A percentile compares a stretch with the other conserved stretches of the same genome.
Conservation (phyloP, 2,888 invertebrate species). For the Parnassius mnemosyne region DNA sequence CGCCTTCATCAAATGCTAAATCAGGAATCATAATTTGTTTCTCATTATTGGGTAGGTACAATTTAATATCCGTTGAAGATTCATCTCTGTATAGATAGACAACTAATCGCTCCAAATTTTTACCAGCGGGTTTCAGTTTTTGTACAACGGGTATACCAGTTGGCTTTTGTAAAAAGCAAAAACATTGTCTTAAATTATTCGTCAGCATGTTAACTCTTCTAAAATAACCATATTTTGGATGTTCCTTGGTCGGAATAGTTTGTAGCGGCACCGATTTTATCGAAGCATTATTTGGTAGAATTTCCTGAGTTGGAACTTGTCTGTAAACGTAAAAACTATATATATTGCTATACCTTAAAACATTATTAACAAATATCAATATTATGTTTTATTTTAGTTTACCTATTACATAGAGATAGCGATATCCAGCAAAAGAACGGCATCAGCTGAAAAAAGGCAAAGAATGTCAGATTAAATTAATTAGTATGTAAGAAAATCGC, state of each 20-base stretch:
- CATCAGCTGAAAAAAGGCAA: constrained; percentile 16
- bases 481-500: too few relatives aligned
- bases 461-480: not conserved
- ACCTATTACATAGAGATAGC: constrained; percentile 14
- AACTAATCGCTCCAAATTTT: constrained; percentile 46
- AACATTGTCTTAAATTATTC: constrained; percentile 32
- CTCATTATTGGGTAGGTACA: constrained; percentile 46
- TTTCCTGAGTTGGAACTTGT: not conserved
- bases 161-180: constrained; percentile 37
- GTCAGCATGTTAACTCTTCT: constrained; percentile 1
- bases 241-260: not conserved
- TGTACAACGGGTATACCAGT: constrained; percentile 33
- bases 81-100: constrained; percentile 49
- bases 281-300: not conserved
- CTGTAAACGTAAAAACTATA: not conserved
- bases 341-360: not conserved
- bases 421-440: constrained; percentile 10
- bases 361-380: not conserved
- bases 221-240: constrained; percentile 6
- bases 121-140: constrained; percentile 33
- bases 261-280: not conserved
- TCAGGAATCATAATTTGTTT: constrained; percentile 56
- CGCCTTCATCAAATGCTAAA: constrained; percentile 40
- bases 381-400: not conserved
- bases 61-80: constrained; percentile 35